phyloP scores from a whole-genome alignment of 2,888 invertebrate genomes.

The Volucella zonaria region DNA sequence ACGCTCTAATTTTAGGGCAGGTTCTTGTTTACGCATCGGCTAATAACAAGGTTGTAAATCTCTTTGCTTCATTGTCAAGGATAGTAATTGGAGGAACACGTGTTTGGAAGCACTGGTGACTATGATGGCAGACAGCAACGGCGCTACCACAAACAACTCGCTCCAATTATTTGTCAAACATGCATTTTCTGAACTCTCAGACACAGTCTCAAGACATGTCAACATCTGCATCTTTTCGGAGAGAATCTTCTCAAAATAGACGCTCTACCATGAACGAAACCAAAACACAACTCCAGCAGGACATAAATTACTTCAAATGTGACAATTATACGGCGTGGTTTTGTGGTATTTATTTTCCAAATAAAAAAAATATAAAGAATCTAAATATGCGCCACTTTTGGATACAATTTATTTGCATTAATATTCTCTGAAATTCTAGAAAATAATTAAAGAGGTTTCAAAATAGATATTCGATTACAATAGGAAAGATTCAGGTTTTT shows the following conservation, averaged over 20 bases:
- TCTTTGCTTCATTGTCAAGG: constrained; percentile 70
- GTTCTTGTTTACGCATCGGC: constrained; percentile 70
- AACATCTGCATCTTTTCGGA: constrained; percentile 58
- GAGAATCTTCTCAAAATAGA: constrained; percentile 53
- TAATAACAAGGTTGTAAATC: constrained; percentile 73
- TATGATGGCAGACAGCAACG: background rate
- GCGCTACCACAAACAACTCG: constrained; percentile 47
- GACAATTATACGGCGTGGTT: constrained; percentile 67
- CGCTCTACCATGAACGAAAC: constrained; percentile 58
- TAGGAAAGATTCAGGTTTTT: constrained; percentile 8
- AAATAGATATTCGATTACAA: constrained; percentile 54
- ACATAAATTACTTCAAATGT: constrained; percentile 71
- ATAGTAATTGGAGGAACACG: constrained; percentile 68
- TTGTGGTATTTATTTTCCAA: constrained; percentile 70
- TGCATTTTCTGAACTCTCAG: constrained; percentile 32
- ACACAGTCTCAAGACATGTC: constrained; percentile 22
- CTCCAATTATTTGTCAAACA: constrained; percentile 74
- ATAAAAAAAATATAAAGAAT: constrained; percentile 40
- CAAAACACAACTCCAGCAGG: constrained; percentile 49
- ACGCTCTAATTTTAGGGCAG: constrained; percentile 67
- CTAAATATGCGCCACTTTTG: constrained; percentile 60
- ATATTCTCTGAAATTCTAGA: background rate
- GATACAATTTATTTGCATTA: constrained; percentile 69
- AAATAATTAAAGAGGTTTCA: background rate
- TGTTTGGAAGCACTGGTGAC: constrained; percentile 28